Evolutionary conservation across 2,113 vertebrate species (phyloP), one percentile per base, ranked within the genome.

Genomic region (Parus major): DNA sequence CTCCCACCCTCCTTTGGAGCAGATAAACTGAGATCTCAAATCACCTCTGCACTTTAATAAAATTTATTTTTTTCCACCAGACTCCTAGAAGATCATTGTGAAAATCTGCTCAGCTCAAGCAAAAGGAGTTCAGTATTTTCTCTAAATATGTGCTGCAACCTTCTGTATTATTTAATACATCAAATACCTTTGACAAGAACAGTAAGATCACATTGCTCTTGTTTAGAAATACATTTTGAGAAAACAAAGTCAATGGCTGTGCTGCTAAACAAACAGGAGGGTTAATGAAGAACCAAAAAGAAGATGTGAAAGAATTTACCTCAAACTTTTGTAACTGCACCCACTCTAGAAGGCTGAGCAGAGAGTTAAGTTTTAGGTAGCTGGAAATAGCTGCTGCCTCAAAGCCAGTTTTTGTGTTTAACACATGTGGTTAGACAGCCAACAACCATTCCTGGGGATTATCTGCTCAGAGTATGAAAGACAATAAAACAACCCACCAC

Each of bases 381-480:
- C 50, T 76, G 61, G 65, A 90, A 88, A 85, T 22, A 46, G 94
- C 57, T 89, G 66, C 70, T 93, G 50, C 83, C 75, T 95, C 82
- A 86, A 90, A 97, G 92, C 85, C 88, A 88, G 82, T 80, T 76
- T 86, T 91, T 66, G 49, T 86, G 82, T 88, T 94, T 88, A 59
- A 91, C 93, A 88, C 57, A 83, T 70, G 68, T 35, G 49, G 82
- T 50, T 89, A 68, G 69, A 92, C 77, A 96, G 81, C 89, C 70
- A 94, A 42, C 66, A 90, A 85, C 75, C 66, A 94, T 82, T 94
- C 81, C 81, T 81, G 21, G 47, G 86, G 88, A 94, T 93, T 82
- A 96, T 95, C 82, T 90, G 90, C 90, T 95, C 86, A 85, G 80
- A 86, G 71, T 27, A 68, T 65, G 77, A 86, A 93, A 96, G 80